Base-by-base conservation (phyloP, 2,888 invertebrate genomes). In the Griposia aprilina region DNA sequence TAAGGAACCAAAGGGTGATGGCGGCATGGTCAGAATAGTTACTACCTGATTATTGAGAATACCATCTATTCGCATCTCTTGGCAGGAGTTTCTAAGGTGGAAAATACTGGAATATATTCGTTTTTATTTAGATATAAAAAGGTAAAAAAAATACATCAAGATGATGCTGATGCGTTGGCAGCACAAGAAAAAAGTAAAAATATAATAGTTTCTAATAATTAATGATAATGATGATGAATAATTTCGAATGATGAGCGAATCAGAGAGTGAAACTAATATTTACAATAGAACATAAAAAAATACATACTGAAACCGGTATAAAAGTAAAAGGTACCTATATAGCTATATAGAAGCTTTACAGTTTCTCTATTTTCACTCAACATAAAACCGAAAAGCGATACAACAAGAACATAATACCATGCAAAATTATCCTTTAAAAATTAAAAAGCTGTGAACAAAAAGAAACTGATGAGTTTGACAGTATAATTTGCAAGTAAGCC, bases 401-500 rank as follows among this genome's bases (percentile, higher is more conserved):
- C 36, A 65, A 62, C 48, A 62, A 57, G 36, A 85, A 62, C 50
- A 68, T 20, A 68, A 74, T 65, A 77, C 67, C 67, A 72, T 74
- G 55, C 74, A 82, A n/a, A n/a, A 80, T 80, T 78, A 86, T 55
- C 71, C 36, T 79, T 74, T 11, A 66, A 79, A 77, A 82, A 70
- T 76, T 30, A 75, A 76, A 74, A 78, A 77, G 26, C 57, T 48
- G 76, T 71, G 69, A 68, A 78, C 41, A 74, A 80, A 82, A 82
- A 78, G 52, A 83, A 20, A 70, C 23, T 80, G 84, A 82, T 74
- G 76, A 63, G 52, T 82, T 78, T 88, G 88, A 88, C 86, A 87
- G 76, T 74, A 80, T 89, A 88, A 88, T 89, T 88, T 88, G 86
- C 83, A 88, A 83, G 85, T 79, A 81, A 72, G 73, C 78, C 74